Percentiles rank a stretch among this genome's conserved stretches.
Evolutionary conservation across 2,797 vertebrate species (phyloP).

Genomic region (Lepidocolaptes lacrymiger): DNA sequence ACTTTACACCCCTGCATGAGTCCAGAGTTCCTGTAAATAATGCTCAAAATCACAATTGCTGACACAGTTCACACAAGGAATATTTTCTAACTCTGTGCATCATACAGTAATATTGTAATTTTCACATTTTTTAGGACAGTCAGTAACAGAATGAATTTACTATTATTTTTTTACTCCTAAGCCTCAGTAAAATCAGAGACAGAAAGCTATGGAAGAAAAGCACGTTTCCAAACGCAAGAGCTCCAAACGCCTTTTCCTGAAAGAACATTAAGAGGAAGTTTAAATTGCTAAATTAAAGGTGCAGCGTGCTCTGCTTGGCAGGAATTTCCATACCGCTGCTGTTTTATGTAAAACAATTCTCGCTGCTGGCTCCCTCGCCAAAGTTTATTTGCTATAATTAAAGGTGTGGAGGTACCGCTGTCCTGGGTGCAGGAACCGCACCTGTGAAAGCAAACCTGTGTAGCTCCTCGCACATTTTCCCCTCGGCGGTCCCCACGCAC

Average conservation of each 20-base stretch:
- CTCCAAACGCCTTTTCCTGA: background rate
- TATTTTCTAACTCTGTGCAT: background rate
- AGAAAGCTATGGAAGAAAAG: background rate
- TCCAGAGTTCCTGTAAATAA: background rate
- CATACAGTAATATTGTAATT: background rate
- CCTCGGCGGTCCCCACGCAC: background rate
- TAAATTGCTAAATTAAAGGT: background rate
- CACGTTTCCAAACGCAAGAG: accelerated
- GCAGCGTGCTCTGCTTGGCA: too few species aligned
- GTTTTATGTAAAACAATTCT: background rate
- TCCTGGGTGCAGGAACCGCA: background rate
- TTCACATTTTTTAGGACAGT: background rate
- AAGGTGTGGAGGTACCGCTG: background rate
- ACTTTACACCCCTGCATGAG: background rate
- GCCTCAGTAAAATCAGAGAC: background rate
- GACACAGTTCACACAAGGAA: background rate
- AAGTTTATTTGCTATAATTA: accelerated
- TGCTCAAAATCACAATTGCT: background rate
- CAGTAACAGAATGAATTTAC: background rate
- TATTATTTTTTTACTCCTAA: background rate
- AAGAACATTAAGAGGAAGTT: background rate
- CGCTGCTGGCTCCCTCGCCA: background rate
- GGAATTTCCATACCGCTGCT: background rate
- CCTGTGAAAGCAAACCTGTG: background rate
- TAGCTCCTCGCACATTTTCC: background rate